A percentile compares a stretch with the other conserved stretches of the same genome.
These are phyloP conservation scores for Hirtodrosophila trivittata DNA, from an alignment of 2,888 invertebrate species.

Conservation along the genomic window DNA sequence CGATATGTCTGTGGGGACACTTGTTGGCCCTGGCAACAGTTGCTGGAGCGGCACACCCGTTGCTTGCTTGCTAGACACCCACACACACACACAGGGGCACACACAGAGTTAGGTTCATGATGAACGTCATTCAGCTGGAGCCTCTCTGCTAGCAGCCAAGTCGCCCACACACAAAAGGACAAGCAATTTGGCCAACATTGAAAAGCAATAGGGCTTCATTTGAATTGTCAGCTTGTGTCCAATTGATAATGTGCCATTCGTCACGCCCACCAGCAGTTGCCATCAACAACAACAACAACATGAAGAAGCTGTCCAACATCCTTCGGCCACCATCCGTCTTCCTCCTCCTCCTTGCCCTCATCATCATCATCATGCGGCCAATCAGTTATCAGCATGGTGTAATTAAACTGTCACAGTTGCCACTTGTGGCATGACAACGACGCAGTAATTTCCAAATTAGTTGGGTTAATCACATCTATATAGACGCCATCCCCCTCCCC, in stretches of 20 bases:
- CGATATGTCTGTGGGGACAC: conserved; percentile 26
- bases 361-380: conserved; percentile 40
- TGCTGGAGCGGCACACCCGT: conserved; percentile 15
- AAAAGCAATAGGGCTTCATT: conserved; percentile 78
- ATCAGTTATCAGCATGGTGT: conserved; percentile 72
- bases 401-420: conserved; percentile 59
- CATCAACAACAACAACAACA: conserved; percentile 1
- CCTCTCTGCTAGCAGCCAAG: conserved; percentile 5
- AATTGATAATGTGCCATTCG: conserved; percentile 56
- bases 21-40: conserved; percentile 55
- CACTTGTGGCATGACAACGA: conserved; percentile 21
- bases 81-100: not conserved
- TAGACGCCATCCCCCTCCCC: not conserved
- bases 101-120: not conserved
- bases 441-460: conserved; percentile 19
- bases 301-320: conserved; percentile 13
- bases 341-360: conserved; percentile 1
- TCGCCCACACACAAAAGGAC: conserved; percentile 63
- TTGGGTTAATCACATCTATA: conserved; percentile 17
- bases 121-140: conserved; percentile 6
- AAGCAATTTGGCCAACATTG: conserved; percentile 66
- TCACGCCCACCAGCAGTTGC: conserved; percentile 25
- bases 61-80: not conserved
- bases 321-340: conserved; percentile 14
- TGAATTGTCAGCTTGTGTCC: conserved; percentile 75